Evolutionary conservation across 2,888 invertebrate genomes (phyloP).

Genomic region (Caenorhabditis sulstoni): DNA sequence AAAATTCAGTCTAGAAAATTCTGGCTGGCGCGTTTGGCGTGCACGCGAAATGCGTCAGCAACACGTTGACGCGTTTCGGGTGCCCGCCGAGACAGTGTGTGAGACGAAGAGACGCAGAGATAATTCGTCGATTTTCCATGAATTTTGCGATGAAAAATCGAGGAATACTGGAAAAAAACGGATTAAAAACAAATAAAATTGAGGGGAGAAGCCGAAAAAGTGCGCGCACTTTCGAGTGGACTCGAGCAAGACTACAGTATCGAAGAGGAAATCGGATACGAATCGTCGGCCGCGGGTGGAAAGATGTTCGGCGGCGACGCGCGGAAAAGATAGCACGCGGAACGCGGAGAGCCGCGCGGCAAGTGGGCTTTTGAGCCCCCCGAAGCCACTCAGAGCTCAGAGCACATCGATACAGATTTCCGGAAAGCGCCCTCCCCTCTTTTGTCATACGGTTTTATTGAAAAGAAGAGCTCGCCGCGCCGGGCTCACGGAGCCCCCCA

Average conservation of each 20-base stretch:
- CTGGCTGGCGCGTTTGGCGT: constrained; percentile 1
- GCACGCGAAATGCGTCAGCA: constrained; percentile 7
- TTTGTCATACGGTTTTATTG: background rate
- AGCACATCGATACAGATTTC: constrained; percentile 33
- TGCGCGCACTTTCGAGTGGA: constrained; percentile 14
- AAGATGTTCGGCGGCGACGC: constrained; percentile 1
- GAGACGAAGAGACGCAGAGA: constrained; percentile 34
- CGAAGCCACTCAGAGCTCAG: background rate
- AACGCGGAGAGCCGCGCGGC: constrained; percentile 31
- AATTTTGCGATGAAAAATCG: background rate
- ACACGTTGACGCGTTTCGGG: background rate
- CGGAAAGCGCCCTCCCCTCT: constrained; percentile 22
- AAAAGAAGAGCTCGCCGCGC: too few species aligned
- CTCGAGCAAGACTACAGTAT: constrained; percentile 3
- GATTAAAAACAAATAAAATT: background rate
- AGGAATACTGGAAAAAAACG: background rate
- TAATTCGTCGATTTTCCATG: constrained; percentile 4
- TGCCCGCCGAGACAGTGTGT: background rate
- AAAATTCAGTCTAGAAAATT: constrained; percentile 29
- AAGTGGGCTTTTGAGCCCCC: constrained; percentile 35
- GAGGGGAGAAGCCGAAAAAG: background rate
- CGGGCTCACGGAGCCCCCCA: too few species aligned
- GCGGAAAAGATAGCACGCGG: constrained; percentile 35
- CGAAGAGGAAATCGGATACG: constrained; percentile 46
- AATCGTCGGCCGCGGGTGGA: too few species aligned